Evolutionary conservation across 2,113 vertebrate species (phyloP).

Genomic region (Mobula birostris): DNA sequence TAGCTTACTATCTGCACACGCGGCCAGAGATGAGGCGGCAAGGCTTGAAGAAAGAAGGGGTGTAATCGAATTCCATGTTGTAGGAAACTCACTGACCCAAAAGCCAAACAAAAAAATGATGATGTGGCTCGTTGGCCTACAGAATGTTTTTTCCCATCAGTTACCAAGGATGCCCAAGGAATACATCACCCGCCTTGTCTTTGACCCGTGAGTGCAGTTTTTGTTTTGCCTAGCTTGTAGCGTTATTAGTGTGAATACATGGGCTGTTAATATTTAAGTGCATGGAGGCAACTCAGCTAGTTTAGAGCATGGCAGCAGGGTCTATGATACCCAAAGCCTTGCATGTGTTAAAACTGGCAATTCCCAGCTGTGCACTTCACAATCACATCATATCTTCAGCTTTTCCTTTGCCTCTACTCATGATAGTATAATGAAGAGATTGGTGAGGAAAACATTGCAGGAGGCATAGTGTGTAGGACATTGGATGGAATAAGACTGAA

Average conservation of each 20-base stretch:
- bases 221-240: not conserved
- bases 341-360: too few relatives aligned
- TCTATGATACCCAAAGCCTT: too few relatives aligned
- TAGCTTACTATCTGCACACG: slow-evolving; percentile 87
- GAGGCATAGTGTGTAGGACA: too few relatives aligned
- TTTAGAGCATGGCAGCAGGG: too few relatives aligned
- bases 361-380: too few relatives aligned
- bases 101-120: slow-evolving; percentile 95
- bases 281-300: too few relatives aligned
- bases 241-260: not conserved
- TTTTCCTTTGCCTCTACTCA: too few relatives aligned
- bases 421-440: too few relatives aligned
- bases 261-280: too few relatives aligned
- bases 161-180: slow-evolving; percentile 97
- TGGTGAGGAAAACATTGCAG: too few relatives aligned
- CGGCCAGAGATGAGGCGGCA: slow-evolving; percentile 85
- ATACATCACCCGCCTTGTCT: slow-evolving; percentile 94
- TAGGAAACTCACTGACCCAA: slow-evolving; percentile 91
- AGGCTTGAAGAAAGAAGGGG: slow-evolving; percentile 87
- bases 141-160: slow-evolving; percentile 97
- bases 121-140: slow-evolving; percentile 95
- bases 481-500: too few relatives aligned
- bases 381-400: too few relatives aligned
- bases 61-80: slow-evolving; percentile 94
- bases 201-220: slow-evolving; percentile 78